phyloP scores from a whole-genome alignment of 2,888 invertebrate genomes.

The Pachliopta kotzebuea region DNA sequence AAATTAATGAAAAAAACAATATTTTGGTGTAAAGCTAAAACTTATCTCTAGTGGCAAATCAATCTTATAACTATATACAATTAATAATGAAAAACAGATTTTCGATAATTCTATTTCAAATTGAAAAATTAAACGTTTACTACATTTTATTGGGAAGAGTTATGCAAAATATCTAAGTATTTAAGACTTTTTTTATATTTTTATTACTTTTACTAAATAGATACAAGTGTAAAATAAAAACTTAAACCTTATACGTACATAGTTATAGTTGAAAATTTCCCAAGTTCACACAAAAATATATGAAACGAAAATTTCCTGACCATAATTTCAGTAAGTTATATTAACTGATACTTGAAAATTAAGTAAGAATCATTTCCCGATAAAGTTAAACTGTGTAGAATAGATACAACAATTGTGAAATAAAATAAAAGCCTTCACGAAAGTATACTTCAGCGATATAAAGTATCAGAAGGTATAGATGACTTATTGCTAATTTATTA shows the following conservation, averaged over 20 bases:
- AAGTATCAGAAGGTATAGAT: constrained; percentile 18
- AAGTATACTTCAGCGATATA: constrained; percentile 6
- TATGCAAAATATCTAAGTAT: background rate
- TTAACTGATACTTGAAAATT: constrained; percentile 8
- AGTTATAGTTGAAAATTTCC: background rate
- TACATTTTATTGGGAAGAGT: background rate
- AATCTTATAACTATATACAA: constrained; percentile 41
- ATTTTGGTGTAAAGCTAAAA: constrained; percentile 78
- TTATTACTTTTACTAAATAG: background rate
- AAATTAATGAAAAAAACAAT: constrained; percentile 46
- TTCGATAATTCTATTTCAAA: background rate
- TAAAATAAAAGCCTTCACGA: constrained; percentile 1
- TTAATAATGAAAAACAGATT: constrained; percentile 34
- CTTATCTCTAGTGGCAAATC: constrained; percentile 67
- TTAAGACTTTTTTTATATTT: background rate
- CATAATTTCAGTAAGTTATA: constrained; percentile 11
- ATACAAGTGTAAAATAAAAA: background rate
- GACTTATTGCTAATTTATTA: constrained; percentile 17
- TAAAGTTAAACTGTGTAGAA: constrained; percentile 21
- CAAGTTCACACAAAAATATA: background rate
- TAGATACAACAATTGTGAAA: constrained; percentile 14
- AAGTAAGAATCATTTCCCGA: background rate
- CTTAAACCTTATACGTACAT: background rate
- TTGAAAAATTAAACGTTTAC: background rate
- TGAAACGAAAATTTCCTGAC: constrained; percentile 25